phyloP scores from a whole-genome alignment of 2,797 vertebrate species.

The Periophthalmus magnuspinnatus region DNA sequence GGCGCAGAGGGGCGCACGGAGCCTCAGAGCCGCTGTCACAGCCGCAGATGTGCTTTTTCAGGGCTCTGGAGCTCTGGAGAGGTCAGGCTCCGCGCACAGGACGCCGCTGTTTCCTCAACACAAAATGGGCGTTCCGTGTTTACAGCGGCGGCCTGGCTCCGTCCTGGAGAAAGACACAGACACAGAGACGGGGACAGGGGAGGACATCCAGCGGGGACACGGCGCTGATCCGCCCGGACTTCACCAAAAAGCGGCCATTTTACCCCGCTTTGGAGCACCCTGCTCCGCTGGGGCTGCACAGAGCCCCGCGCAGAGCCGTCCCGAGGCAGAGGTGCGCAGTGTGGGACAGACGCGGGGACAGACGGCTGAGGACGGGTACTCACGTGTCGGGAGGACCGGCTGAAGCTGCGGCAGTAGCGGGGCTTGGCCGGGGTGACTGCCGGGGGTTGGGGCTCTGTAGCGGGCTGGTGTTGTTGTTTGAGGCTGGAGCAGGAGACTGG shows the following conservation, averaged over 20 bases:
- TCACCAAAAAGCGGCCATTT: constrained; percentile 43
- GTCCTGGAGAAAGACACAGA: too few relatives aligned
- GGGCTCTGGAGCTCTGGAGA: constrained; percentile 30
- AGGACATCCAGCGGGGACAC: neutral
- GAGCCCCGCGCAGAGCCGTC: neutral
- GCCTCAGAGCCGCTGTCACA: neutral
- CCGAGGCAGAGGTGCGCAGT: neutral
- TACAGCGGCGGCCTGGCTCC: constrained; percentile 22
- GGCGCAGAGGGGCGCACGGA: neutral
- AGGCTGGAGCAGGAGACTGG: constrained; percentile 58
- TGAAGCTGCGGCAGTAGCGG: constrained; percentile 4
- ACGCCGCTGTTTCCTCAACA: constrained; percentile 33
- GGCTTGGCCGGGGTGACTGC: constrained; percentile 17
- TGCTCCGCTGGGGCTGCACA: constrained; percentile 13
- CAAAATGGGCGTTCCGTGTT: constrained; percentile 61
- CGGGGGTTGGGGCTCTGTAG: constrained; percentile 23
- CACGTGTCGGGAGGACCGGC: constrained; percentile 52
- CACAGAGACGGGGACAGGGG: too few relatives aligned
- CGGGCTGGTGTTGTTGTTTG: constrained; percentile 59
- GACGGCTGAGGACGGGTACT: constrained; percentile 41
- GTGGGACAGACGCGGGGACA: neutral
- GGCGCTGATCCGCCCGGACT: neutral
- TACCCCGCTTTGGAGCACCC: constrained; percentile 15
- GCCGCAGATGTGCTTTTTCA: constrained; percentile 42
- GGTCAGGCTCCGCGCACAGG: constrained; percentile 32